phyloP scores from a whole-genome alignment of 2,888 invertebrate species.

The Allolobophora icterica region DNA sequence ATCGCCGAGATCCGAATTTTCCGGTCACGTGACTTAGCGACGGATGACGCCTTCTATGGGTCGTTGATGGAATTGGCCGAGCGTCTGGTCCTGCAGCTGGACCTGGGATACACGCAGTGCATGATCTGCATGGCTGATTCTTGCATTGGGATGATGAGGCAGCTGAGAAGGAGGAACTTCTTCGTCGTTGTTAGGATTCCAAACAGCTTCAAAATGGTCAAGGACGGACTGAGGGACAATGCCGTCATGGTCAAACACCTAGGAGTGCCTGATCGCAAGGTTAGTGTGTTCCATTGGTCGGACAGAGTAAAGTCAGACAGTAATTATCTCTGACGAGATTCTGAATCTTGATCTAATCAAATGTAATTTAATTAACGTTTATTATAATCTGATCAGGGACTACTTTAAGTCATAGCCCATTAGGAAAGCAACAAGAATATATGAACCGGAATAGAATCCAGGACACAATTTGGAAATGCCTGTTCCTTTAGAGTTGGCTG shows the following conservation, averaged over 20 bases:
- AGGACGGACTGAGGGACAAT: background rate
- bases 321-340: no score
- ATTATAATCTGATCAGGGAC: no score
- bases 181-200: background rate
- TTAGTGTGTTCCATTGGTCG: background rate
- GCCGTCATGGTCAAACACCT: slow-evolving; percentile 1
- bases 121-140: background rate
- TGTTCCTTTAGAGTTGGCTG: no score
- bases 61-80: background rate
- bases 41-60: background rate
- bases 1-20: background rate
- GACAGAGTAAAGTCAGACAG: no score
- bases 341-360: no score
- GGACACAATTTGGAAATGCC: no score
- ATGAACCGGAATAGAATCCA: no score
- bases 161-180: background rate
- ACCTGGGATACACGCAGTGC: background rate
- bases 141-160: background rate
- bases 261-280: background rate
- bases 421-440: no score
- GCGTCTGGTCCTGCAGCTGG: background rate
- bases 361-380: no score
- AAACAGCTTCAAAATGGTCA: background rate
- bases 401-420: no score
- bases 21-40: background rate